Evolutionary conservation across 2,888 invertebrate species (phyloP).

Genomic region (Microplitis deprimator): DNA sequence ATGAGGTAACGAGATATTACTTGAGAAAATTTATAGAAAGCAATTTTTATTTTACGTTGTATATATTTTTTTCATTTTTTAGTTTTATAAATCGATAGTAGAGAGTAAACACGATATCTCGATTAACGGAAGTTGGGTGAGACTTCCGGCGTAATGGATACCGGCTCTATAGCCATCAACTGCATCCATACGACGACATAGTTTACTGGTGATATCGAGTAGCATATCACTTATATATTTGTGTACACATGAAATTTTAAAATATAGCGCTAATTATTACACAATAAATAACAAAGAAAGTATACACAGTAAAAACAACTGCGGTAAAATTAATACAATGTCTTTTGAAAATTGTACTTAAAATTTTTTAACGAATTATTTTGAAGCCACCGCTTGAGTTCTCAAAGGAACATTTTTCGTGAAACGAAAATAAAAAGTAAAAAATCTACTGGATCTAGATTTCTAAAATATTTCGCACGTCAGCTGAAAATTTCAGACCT

Average conservation of each 20-base stretch:
- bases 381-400: no score
- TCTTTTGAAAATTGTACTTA: no score
- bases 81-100: slow-evolving; percentile 34
- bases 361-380: no score
- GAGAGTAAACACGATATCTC: slow-evolving; percentile 45
- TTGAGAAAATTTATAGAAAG: background rate
- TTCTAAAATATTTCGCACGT: no score
- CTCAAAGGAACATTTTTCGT: no score
- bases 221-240: slow-evolving; percentile 21
- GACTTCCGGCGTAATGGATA: slow-evolving; percentile 59
- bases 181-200: slow-evolving; percentile 35
- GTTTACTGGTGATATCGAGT: slow-evolving; percentile 34
- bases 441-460: no score
- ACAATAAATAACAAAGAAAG: background rate
- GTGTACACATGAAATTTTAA: slow-evolving; percentile 21
- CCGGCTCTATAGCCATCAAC: slow-evolving; percentile 33
- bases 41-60: background rate
- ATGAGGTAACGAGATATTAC: background rate
- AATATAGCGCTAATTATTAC: background rate
- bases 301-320: background rate
- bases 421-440: no score
- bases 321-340: no score
- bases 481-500: no score
- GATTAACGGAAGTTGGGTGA: slow-evolving; percentile 57
- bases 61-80: slow-evolving; percentile 1